Evolutionary conservation across 2,888 invertebrate species (phyloP).

Genomic region (Platerodrilus igneus): DNA sequence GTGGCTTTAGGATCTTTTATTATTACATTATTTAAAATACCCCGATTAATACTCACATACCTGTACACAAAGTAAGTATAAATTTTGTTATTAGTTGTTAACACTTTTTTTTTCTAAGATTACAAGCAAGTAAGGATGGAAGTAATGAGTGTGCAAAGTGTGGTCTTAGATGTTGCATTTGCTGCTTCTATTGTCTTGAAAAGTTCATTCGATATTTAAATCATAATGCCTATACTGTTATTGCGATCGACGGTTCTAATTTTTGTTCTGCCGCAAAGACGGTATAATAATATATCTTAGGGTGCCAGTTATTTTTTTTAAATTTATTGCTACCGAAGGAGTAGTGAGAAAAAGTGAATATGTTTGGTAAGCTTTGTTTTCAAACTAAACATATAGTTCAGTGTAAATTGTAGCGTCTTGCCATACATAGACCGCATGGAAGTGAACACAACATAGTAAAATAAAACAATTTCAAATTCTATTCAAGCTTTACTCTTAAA

Average conservation of each 20-base stretch:
- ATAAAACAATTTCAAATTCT: no score
- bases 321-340: no score
- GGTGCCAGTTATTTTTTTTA: no score
- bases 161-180: constrained; percentile 75
- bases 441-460: no score
- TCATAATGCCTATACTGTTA: constrained; percentile 92
- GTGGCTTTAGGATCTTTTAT: constrained; percentile 92
- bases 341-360: no score
- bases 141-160: constrained; percentile 72
- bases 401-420: no score
- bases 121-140: constrained; percentile 63
- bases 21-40: constrained; percentile 89
- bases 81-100: not conserved
- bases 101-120: constrained; percentile 48
- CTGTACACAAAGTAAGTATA: constrained; percentile 78
- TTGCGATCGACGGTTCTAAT: constrained; percentile 85
- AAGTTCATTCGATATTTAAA: constrained; percentile 88
- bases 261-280: constrained; percentile 88
- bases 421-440: no score
- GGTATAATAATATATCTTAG: no score
- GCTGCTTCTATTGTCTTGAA: constrained; percentile 87
- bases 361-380: no score
- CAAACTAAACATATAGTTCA: no score
- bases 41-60: constrained; percentile 82
- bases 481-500: no score